These are phyloP conservation scores for Melinaea marsaeus DNA, from an alignment of 2,888 invertebrate species.

Conservation along the genomic window DNA sequence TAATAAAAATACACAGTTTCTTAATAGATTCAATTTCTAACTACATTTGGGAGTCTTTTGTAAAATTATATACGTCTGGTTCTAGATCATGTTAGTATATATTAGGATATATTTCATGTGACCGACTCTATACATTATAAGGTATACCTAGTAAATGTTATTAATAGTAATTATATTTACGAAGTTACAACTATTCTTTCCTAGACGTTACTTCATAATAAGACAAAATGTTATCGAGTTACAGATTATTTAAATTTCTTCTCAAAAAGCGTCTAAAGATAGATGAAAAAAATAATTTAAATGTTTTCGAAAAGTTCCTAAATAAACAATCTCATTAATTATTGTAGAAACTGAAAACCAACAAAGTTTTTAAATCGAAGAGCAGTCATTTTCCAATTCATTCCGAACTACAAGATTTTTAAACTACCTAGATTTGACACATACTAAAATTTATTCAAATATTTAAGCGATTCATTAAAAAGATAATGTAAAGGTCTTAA, in stretches of 20 bases:
- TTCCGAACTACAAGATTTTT: constrained; percentile 15
- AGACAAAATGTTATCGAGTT: no score
- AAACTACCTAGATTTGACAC: constrained; percentile 10
- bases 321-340: not conserved
- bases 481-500: not conserved
- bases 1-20: not conserved
- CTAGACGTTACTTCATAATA: no score
- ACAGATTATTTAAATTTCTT: constrained; percentile 7
- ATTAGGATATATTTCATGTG: not conserved
- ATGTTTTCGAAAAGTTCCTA: no score
- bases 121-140: no score
- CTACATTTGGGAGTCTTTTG: not conserved
- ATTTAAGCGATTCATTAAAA: not conserved
- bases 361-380: constrained; percentile 26
- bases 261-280: not conserved
- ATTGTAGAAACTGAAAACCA: no score
- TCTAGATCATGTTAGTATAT: constrained; percentile 16
- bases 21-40: not conserved
- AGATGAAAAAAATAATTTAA: no score
- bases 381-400: constrained; percentile 19
- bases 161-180: no score
- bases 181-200: no score
- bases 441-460: not conserved
- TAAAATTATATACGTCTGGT: constrained; percentile 6
- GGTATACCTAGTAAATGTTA: no score